Conservation (phyloP, 2,888 invertebrate genomes). For the Dermolepida albohirtum region DNA sequence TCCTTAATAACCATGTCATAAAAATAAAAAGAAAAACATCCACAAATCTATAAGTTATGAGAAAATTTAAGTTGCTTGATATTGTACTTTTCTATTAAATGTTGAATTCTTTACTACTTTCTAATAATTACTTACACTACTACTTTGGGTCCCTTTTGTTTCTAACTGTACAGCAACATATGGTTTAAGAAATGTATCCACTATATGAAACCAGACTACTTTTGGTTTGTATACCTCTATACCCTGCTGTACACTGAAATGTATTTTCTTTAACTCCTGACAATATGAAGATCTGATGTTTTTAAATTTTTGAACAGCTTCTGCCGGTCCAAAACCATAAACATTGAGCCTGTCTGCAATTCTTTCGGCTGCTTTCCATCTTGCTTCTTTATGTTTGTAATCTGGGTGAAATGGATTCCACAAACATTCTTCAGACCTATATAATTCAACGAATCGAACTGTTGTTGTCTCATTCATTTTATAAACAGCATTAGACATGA, state of each 20-base stretch:
- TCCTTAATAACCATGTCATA: too few species aligned
- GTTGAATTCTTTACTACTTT: too few species aligned
- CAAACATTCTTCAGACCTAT: constrained; percentile 41
- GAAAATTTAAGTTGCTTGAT: too few species aligned
- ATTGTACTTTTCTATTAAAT: too few species aligned
- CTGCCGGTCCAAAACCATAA: constrained; percentile 35
- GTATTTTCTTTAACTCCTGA: constrained; percentile 42
- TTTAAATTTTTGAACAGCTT: constrained; percentile 43
- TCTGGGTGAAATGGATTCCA: constrained; percentile 42
- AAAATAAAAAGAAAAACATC: too few species aligned
- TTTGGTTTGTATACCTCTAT: constrained; percentile 40
- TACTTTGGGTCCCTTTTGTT: constrained; percentile 23
- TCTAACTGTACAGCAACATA: constrained; percentile 37
- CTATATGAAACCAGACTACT: constrained; percentile 41
- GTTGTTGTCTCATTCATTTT: constrained; percentile 41
- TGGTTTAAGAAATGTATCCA: constrained; percentile 40
- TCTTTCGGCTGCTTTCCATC: constrained; percentile 39
- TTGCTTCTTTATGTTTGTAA: constrained; percentile 38
- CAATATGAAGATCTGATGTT: constrained; percentile 42
- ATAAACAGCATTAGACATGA: constrained; percentile 37
- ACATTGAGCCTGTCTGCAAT: constrained; percentile 41
- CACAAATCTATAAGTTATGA: too few species aligned
- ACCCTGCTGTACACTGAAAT: constrained; percentile 32
- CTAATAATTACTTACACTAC: constrained; percentile 27
- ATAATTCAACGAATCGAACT: constrained; percentile 40